Evolutionary conservation across 2,797 vertebrate genomes (phyloP).

Genomic region (Lutjanus campechanus): DNA sequence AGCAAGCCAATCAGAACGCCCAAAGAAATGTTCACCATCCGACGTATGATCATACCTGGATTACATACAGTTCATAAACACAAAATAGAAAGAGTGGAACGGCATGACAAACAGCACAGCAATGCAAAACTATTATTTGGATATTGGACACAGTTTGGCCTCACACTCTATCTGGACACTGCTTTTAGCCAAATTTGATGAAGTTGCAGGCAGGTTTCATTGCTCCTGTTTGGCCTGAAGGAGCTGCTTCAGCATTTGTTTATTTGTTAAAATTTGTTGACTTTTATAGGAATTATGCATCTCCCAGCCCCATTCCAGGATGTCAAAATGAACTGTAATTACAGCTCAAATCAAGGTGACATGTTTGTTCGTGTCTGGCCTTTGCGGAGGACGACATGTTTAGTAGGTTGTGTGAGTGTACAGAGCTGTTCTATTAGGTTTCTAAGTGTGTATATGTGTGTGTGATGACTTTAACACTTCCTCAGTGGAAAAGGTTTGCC

Average conservation of each 20-base stretch:
- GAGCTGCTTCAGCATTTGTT: neutral
- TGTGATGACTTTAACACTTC: constrained; percentile 23
- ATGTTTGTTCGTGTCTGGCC: constrained; percentile 1
- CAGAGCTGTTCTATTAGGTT: neutral
- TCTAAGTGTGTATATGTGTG: neutral
- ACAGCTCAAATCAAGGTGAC: constrained; percentile 29
- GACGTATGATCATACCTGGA: constrained; percentile 87
- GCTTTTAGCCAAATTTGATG: neutral
- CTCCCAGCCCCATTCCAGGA: constrained; percentile 2
- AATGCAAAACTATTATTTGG: neutral
- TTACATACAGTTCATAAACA: neutral
- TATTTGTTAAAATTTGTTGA: constrained; percentile 1
- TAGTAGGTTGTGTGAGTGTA: neutral
- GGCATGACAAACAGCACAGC: neutral
- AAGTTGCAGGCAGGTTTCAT: neutral
- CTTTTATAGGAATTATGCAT: neutral
- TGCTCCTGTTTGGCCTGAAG: neutral
- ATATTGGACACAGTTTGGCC: neutral
- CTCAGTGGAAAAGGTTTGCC: constrained; percentile 27
- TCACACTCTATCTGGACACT: too few relatives aligned
- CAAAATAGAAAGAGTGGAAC: neutral
- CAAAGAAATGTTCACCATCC: constrained; percentile 86
- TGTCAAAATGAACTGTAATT: constrained; percentile 13
- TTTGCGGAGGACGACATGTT: neutral
- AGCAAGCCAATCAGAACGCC: constrained; percentile 90